Percentiles rank a stretch among this genome's conserved stretches.
Conservation (phyloP, 1,140 invertebrate species). For the Phortica variegata region DNA sequence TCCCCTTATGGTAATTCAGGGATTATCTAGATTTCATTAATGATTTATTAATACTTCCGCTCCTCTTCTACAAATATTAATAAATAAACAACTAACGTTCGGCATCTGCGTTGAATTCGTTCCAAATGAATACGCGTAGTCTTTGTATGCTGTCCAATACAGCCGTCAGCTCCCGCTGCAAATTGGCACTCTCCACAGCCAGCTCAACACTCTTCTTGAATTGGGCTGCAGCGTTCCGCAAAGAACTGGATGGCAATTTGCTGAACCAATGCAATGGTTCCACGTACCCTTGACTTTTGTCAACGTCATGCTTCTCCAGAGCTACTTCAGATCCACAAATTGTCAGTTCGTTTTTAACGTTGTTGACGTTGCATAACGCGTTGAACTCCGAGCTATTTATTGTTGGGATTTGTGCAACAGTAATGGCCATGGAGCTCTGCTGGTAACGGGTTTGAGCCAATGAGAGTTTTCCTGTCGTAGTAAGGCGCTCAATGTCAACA, state of each 20-base stretch:
- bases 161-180: slow-evolving; percentile 59
- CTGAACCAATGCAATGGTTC: slow-evolving; percentile 73
- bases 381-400: slow-evolving; percentile 49
- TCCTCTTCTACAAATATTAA: no score
- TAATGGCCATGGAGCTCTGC: slow-evolving; percentile 38
- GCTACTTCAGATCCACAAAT: slow-evolving; percentile 5
- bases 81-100: no score
- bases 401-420: slow-evolving; percentile 46
- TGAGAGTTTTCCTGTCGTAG: slow-evolving; percentile 37
- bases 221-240: slow-evolving; percentile 63
- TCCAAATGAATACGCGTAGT: no score
- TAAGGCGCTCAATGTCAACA: slow-evolving; percentile 40
- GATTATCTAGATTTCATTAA: no score
- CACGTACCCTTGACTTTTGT: slow-evolving; percentile 41
- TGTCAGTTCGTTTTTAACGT: slow-evolving; percentile 5
- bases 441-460: slow-evolving; percentile 47
- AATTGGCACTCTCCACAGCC: slow-evolving; percentile 62
- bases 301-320: slow-evolving; percentile 25
- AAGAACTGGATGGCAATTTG: slow-evolving; percentile 65
- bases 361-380: slow-evolving; percentile 36
- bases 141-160: slow-evolving; percentile 30
- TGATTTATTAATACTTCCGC: no score
- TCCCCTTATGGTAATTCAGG: no score
- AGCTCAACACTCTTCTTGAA: slow-evolving; percentile 64
- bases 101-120: no score